phyloP scores from a whole-genome alignment of 2,797 vertebrate species.

The Cheracebus regulus region DNA sequence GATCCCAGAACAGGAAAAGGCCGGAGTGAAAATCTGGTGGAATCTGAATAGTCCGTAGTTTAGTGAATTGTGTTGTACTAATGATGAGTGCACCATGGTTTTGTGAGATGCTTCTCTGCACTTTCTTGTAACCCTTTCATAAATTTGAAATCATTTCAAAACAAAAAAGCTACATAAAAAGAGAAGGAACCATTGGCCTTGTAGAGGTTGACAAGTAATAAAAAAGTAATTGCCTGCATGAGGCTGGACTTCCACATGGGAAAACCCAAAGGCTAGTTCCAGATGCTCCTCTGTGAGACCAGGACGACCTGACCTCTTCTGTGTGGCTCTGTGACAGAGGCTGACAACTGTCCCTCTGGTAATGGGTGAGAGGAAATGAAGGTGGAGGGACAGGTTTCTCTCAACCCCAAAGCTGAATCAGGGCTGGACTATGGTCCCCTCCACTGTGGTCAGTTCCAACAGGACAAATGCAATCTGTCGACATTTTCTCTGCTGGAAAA shows the following conservation, averaged over 20 bases:
- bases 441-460: neutral
- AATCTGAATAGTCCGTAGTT: neutral
- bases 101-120: neutral
- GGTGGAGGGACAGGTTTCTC: neutral
- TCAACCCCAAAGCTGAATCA: neutral
- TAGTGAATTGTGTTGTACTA: too few species aligned
- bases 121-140: neutral
- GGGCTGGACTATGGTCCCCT: too few species aligned
- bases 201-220: neutral
- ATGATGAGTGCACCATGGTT: fast-evolving
- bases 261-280: neutral
- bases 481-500: neutral
- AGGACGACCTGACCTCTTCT: neutral
- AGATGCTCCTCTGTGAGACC: neutral
- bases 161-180: neutral
- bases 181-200: neutral
- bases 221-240: neutral
- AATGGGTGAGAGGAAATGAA: neutral
- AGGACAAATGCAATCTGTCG: fast-evolving
- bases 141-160: neutral
- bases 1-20: neutral
- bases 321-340: neutral
- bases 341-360: too few species aligned
- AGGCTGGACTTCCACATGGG: neutral
- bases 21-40: too few species aligned